Base-by-base conservation (phyloP, 1,140 invertebrate species). In the Holcopasites calliopsidis region DNA sequence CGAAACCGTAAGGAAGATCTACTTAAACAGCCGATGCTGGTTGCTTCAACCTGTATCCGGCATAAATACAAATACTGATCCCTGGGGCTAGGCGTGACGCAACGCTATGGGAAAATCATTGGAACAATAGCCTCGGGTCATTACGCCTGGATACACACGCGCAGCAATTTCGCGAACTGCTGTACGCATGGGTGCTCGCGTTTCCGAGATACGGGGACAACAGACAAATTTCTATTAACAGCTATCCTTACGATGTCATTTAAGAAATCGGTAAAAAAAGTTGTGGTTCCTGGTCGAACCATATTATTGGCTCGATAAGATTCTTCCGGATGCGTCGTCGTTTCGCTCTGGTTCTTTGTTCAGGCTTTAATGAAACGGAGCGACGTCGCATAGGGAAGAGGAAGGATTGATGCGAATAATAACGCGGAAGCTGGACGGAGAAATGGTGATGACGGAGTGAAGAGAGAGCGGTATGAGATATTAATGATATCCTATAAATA, bases 41-140 rank as follows among this genome's bases (percentile, higher is more conserved):
- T 72, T 72, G 70, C 70, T n/a, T 52, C 58, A 72, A 47, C 42
- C 16, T 7, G 57, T 61, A 68, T 42, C 76, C 76, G 68, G 58
- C 44, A 42, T 47, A 61, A 54, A 55, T 78, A 35, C 61, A 66
- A 71, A 70, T 23, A 35, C 66, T 33, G 75, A 82, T 82, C 65
- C 54, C 28, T 28, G 75, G 52, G 26, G 52, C 23, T 8, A 54
- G 62, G 68, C 61, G 75, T 83, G 79, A 83, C 47, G 80, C 52
- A 83, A 83, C 58, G 62, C n/a, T n/a, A n/a, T 28, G 35, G 28
- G 74, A 82, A 75, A 75, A 55, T 77, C 64, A 70, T 78, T 31
- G 47, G 47, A 70, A 83, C 80, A 83, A 83, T 82, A 21, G 73
- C 38, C 35, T 61, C 40, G 42, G 71, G 61, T 58, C 72, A 71